Evolutionary conservation across 2,113 vertebrate species (phyloP).

Genomic region (Clarias gariepinus): DNA sequence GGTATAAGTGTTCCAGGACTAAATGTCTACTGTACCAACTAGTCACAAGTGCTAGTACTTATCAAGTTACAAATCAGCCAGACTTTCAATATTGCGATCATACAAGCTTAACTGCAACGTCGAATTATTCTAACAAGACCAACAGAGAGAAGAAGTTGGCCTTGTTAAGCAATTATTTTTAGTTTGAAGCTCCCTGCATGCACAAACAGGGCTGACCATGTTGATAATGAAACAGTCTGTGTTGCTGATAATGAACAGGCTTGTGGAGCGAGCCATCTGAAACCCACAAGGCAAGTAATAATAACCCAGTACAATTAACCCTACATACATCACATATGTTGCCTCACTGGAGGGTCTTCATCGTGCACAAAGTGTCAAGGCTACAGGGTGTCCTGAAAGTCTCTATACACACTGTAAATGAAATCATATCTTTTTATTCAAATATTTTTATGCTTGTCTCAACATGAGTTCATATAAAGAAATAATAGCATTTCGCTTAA

Average conservation of each 20-base stretch:
- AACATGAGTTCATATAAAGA: no score
- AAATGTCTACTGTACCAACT: neutral
- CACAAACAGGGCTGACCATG: conserved; percentile 43
- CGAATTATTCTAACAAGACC: neutral
- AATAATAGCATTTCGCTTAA: no score
- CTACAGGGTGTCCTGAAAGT: neutral
- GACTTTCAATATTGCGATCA: neutral
- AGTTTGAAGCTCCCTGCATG: conserved; percentile 29
- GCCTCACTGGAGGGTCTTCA: conserved; percentile 9
- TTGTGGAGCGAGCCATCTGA: conserved; percentile 55
- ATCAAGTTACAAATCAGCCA: neutral
- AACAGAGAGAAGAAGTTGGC: neutral
- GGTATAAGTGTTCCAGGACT: neutral
- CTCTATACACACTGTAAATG: no score
- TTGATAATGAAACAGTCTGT: conserved; percentile 62
- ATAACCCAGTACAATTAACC: conserved; percentile 57
- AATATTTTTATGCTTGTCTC: no score
- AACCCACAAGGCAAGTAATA: conserved; percentile 36
- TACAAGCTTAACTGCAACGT: neutral
- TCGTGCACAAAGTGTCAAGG: conserved; percentile 54
- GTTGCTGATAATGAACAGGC: conserved; percentile 47
- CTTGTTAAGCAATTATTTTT: neutral
- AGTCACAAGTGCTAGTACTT: neutral
- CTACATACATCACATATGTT: neutral
- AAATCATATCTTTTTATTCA: no score